Base-by-base conservation (phyloP, 2,888 invertebrate genomes). In the Meiosimyza platycephala region DNA sequence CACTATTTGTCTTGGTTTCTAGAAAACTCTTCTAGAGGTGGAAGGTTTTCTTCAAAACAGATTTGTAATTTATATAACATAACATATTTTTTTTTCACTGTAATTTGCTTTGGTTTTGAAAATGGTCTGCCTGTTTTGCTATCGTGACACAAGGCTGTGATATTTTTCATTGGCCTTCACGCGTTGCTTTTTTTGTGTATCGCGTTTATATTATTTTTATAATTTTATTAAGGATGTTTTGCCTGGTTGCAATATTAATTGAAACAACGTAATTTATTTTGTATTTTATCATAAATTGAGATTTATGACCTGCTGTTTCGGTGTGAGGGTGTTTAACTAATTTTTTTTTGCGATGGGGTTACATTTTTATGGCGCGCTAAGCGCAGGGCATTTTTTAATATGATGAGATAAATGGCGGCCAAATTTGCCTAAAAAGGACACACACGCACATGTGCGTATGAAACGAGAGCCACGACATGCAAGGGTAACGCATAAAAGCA, bases 281-380 rank as follows among this genome's bases (percentile, higher is more conserved):
- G 65, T 57, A 65, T 55, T 71, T 71, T 54, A 63, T 64, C 64
- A 63, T 65, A 71, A 71, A 71, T 65, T 71, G 65, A 50, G 65
- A 47, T 71, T 71, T 65, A 65, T 71, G 54, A 65, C 55, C 64
- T 9, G 40, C 9, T 40, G 9, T 9, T 16, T 28, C 52, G 15
- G 47, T 40, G 50, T 6, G 62, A 33, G 16, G 62, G 5, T 63
- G 47, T n/a, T 54, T 15, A 47, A 40, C 40, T 51, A 22, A 60
- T 47, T 16, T 68, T 11, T 50, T 69, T 22, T 66, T 54, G 62
- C 47, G 22, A 62, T 40, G 13, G 51, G 52, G 33, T 64, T 55
- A 28, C 51, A 22, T 65, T 60, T 48, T 60, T 33, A 60, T 40
- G 60, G 60, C 60, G 33, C 15, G 28, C 33, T 13, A 59, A 33